Base-by-base conservation (phyloP, 1,140 invertebrate genomes). In the Zaprionus tsacasi region DNA sequence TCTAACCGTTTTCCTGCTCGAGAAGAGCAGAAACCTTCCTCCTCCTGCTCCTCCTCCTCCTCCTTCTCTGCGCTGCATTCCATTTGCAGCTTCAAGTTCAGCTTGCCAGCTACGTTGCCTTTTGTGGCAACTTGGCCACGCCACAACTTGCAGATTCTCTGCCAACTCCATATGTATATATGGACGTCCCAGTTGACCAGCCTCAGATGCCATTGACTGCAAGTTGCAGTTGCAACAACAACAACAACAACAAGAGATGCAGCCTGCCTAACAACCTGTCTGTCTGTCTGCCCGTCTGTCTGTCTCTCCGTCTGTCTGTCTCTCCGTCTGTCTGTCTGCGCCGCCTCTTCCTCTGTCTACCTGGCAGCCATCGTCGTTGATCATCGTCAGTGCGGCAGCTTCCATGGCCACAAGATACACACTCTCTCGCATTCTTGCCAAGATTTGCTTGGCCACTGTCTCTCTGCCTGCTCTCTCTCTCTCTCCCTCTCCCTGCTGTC, bases 281-380 rank as follows among this genome's bases (percentile, higher is more conserved):
- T 59, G 67, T 66, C 80, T 79, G 73, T 56, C 65, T 70, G 50
- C 50, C 40, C 12, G n/a, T 60, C 57, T 59, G 54, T 66, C 38
- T 45, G 35, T 58, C 33, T 30, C n/a, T 45, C 77, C 55, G 67
- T 66, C 80, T 79, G 73, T 56, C 65, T 70, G 50, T 12, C 74
- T 68, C 5, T 57, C 40, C 12, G n/a, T 60, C 57, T 59, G 54
- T 66, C 38, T 45, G 35, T 58, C 33, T 30, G 52, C 59, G 35
- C 68, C 81, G 74, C 74, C 68, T 83, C 76, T 72, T 59, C 54
- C 43, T 60, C 65, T 56, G 58, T 65, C 59, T 71, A 64, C 55
- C 60, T 70, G 68, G 59, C 67, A 81, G 57, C 61, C 73, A 87
- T 72, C 83, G 83, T 72, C 83, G 83, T 82, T 87, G 82, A 86